Base-by-base conservation (phyloP, 2,113 vertebrate genomes). In the Tragelaphus scriptus region DNA sequence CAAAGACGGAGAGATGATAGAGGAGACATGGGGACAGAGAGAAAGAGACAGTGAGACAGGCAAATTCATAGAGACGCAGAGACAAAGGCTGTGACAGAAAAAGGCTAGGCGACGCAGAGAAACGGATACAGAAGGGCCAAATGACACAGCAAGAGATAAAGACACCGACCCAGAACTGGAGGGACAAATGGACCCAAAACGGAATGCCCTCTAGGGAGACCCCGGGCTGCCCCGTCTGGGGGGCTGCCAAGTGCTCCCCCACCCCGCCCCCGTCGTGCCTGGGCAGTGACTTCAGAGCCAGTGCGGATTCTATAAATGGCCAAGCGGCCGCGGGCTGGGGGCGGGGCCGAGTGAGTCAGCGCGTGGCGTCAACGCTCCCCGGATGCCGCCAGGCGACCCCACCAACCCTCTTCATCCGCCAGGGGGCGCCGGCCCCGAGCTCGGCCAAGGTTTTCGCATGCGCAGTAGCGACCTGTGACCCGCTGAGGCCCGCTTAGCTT, bases 261-360 rank as follows among this genome's bases (percentile, higher is more conserved):
- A 19, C 55, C 30, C 94, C 96, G 89, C 94, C 93, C 90, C 53
- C 81, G 89, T 94, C 96, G 89, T 97, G 96, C 97, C 85, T 85
- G 93, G 32, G 59, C 92, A 1, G 87, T 97, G 97, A 98, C 97
- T 94, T 95, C 96, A 98, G 97, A 90, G 96, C 56, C 90, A 11
- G 53, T 58, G 93, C 89, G n/a, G 95, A 96, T 90, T 51, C 98
- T 98, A 98, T 98, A 98, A 98, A 98, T 98, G 98, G 97, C 97
- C 97, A 98, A 68, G 92, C 81, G 23, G 94, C 95, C 5, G 90
- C 80, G 1, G 80, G 14, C 44, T 26, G 26, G 85, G 56, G 90
- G 65, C 56, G 19, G 36, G 61, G 58, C 59, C 23, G 2, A 17
- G 36, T 91, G 91, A 90, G 21, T 97, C 93, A 97, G 63, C 88